Evolutionary conservation across 1,140 invertebrate species (phyloP).

Genomic region (Cherax quadricarinatus): DNA sequence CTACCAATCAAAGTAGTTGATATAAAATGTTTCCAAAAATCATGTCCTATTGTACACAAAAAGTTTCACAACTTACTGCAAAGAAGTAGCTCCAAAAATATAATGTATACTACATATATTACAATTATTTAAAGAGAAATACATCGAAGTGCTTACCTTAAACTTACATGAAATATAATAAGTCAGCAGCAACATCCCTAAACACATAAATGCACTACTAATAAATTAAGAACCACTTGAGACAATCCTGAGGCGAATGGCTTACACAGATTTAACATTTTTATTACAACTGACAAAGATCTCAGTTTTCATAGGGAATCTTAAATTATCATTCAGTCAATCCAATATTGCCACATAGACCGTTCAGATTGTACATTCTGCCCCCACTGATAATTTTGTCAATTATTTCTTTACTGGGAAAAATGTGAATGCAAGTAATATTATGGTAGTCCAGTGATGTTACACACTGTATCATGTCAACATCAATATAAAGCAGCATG

Average conservation of each 20-base stretch:
- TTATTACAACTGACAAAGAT: too few species aligned
- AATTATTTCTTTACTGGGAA: too few species aligned
- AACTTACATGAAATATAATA: not conserved
- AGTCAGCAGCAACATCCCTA: constrained; percentile 17
- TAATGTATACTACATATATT: not conserved
- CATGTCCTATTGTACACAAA: not conserved
- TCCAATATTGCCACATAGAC: too few species aligned
- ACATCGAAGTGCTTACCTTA: not conserved
- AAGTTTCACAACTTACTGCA: not conserved
- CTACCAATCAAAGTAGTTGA: not conserved
- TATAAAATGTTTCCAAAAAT: not conserved
- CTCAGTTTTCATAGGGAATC: too few species aligned
- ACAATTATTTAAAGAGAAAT: not conserved
- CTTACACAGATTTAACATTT: not conserved
- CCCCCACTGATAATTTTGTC: too few species aligned
- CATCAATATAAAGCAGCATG: too few species aligned
- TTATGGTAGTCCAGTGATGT: too few species aligned
- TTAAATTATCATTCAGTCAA: too few species aligned
- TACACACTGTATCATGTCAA: too few species aligned
- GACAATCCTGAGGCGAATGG: not conserved
- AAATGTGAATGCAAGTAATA: too few species aligned
- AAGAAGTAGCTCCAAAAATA: not conserved
- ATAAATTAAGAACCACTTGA: not conserved
- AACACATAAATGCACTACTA: not conserved
- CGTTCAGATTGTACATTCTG: too few species aligned